Conservation (phyloP, 1,140 invertebrate genomes). For the Camponotus floridanus region DNA sequence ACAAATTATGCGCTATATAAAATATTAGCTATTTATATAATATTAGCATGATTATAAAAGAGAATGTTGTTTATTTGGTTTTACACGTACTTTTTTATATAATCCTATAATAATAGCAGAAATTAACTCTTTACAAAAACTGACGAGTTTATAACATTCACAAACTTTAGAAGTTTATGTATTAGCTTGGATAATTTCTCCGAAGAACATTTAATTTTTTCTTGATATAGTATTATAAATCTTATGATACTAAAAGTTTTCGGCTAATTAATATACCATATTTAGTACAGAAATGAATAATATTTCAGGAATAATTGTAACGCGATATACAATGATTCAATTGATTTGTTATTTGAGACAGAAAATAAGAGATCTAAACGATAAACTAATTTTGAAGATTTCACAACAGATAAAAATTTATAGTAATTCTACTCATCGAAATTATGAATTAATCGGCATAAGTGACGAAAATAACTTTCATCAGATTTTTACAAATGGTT, state of each 20-base stretch:
- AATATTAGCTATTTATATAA: not conserved
- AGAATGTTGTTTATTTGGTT: conserved; percentile 13
- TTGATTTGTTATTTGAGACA: conserved; percentile 25
- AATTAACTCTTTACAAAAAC: conserved; percentile 34
- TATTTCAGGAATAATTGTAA: conserved; percentile 18
- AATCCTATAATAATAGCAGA: conserved; percentile 24
- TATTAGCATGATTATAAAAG: not conserved
- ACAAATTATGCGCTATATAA: not conserved
- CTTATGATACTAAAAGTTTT: not conserved
- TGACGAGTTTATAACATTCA: conserved; percentile 15
- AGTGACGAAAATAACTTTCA: not conserved
- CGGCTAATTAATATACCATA: not conserved
- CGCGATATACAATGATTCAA: not conserved
- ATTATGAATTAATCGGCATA: not conserved
- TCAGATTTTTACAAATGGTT: not conserved
- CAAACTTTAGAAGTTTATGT: conserved; percentile 23
- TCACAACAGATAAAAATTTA: not conserved
- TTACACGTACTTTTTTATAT: not conserved
- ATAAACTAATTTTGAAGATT: conserved; percentile 28
- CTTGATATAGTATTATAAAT: not conserved
- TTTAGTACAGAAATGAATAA: not conserved
- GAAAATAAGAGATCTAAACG: not conserved
- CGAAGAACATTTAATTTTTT: not conserved
- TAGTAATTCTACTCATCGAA: not conserved
- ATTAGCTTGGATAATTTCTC: not conserved